A percentile compares a stretch with the other conserved stretches of the same genome.
phyloP scores from a whole-genome alignment of 2,888 invertebrate species.

The Metellina segmentata region DNA sequence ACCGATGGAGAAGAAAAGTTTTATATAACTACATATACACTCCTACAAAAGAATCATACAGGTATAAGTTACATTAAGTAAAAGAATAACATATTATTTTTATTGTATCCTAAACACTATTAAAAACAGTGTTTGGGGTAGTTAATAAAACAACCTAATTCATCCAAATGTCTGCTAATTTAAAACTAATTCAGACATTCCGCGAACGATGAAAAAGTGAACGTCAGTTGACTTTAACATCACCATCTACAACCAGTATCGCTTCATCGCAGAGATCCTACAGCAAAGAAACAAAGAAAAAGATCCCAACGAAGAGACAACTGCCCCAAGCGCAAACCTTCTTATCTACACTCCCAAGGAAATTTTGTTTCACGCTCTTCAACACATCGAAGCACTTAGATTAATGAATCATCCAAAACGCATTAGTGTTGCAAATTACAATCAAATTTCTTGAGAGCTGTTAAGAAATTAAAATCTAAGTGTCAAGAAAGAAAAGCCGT shows the following conservation, averaged over 20 bases:
- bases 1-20: too few relatives aligned
- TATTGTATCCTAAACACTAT: too few relatives aligned
- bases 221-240: background rate
- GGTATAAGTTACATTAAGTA: too few relatives aligned
- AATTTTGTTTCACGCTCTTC: constrained; percentile 29
- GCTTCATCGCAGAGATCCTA: background rate
- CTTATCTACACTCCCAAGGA: constrained; percentile 40
- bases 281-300: background rate
- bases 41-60: too few relatives aligned
- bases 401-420: constrained; percentile 72
- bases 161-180: too few relatives aligned
- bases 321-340: background rate
- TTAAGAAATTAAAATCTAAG: constrained; percentile 69
- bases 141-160: too few relatives aligned
- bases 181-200: too few relatives aligned
- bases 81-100: too few relatives aligned
- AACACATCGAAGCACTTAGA: constrained; percentile 36
- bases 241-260: background rate
- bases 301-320: background rate
- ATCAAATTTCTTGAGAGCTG: constrained; percentile 66
- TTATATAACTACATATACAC: too few relatives aligned
- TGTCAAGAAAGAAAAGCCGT: constrained; percentile 48
- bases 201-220: too few relatives aligned
- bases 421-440: constrained; percentile 70
- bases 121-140: too few relatives aligned